phyloP scores from a whole-genome alignment of 2,113 vertebrate genomes.

The Plotosus lineatus region DNA sequence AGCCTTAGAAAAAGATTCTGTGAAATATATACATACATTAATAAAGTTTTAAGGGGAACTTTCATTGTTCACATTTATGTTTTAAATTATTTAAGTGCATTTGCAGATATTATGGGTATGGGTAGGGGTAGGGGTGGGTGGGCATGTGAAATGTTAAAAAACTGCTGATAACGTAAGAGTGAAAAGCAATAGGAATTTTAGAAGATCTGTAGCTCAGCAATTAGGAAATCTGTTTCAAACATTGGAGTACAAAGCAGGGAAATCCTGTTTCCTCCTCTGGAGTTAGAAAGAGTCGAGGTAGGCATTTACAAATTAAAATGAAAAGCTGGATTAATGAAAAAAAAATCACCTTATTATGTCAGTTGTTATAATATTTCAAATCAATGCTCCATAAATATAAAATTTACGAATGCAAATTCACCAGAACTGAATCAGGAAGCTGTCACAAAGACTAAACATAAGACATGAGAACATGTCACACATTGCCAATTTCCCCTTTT shows the following conservation, averaged over 20 bases:
- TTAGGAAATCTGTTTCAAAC: constrained; percentile 46
- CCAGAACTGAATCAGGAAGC: not conserved
- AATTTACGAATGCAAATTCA: not conserved
- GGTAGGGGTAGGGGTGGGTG: not conserved
- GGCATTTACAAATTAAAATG: constrained; percentile 10
- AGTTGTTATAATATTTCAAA: not conserved
- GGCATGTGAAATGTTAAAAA: constrained; percentile 9
- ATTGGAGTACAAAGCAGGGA: constrained; percentile 42
- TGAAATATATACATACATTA: not conserved
- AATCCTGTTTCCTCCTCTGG: constrained; percentile 53
- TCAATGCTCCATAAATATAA: not conserved
- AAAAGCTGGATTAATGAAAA: constrained; percentile 22
- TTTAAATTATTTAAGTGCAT: not conserved
- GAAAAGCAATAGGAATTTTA: constrained; percentile 41
- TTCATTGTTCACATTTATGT: not conserved
- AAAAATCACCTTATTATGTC: not conserved
- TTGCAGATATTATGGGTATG: not conserved
- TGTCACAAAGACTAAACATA: not conserved
- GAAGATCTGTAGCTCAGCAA: constrained; percentile 52
- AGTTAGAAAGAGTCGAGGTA: constrained; percentile 14
- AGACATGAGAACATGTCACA: too few species aligned
- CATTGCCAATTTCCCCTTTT: constrained; percentile 17
- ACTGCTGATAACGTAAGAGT: constrained; percentile 47
- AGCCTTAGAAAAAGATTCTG: not conserved
- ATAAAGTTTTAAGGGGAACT: not conserved